These are phyloP conservation scores for Excalfactoria chinensis DNA, from an alignment of 2,113 vertebrate genomes.

Conservation along the genomic window DNA sequence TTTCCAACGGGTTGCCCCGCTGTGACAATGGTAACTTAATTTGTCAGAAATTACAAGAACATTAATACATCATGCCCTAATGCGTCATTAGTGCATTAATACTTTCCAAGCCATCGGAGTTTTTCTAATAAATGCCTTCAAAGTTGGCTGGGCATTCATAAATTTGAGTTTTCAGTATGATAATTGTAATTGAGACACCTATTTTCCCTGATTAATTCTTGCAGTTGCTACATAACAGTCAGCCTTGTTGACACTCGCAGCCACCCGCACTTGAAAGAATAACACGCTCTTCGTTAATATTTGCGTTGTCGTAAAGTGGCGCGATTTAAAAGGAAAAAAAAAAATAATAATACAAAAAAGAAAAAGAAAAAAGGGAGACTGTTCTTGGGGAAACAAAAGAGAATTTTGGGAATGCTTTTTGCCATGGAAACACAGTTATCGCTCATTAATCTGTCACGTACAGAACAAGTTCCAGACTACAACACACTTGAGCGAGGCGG, in stretches of 20 bases:
- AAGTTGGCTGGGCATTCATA: slow-evolving; percentile 54
- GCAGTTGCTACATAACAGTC: slow-evolving; percentile 43
- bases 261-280: slow-evolving; percentile 4
- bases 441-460: slow-evolving; percentile 50
- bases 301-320: slow-evolving; percentile 16
- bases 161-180: slow-evolving; percentile 42
- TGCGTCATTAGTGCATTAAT: slow-evolving; percentile 43
- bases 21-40: slow-evolving; percentile 59
- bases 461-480: slow-evolving; percentile 47
- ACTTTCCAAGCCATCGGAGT: background rate
- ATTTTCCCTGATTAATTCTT: slow-evolving; percentile 34
- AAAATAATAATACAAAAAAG: too few species aligned
- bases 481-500: background rate
- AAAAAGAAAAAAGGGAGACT: background rate
- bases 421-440: slow-evolving; percentile 43
- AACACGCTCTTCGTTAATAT: slow-evolving; percentile 31
- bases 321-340: background rate
- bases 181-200: slow-evolving; percentile 42
- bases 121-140: slow-evolving; percentile 56
- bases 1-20: slow-evolving; percentile 5
- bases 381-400: slow-evolving; percentile 35
- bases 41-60: slow-evolving; percentile 57
- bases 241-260: slow-evolving; percentile 48
- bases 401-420: slow-evolving; percentile 65
- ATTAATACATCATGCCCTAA: slow-evolving; percentile 58